A percentile compares a stretch with the other conserved stretches of the same genome.
phyloP scores from a whole-genome alignment of 2,888 invertebrate genomes.

The Capitulum mitella region DNA sequence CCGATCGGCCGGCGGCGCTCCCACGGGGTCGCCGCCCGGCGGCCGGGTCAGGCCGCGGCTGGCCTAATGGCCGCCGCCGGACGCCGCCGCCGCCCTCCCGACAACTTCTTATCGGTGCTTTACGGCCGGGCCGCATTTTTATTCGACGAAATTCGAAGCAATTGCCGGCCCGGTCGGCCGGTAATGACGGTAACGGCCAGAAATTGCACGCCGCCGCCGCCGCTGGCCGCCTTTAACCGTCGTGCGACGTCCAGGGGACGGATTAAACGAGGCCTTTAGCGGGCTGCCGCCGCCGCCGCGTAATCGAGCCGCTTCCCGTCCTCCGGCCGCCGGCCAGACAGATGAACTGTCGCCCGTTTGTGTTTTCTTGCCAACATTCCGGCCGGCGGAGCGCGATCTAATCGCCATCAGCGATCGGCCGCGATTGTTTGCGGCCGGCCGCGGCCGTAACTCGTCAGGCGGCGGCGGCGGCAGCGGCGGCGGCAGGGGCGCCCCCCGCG shows the following conservation, averaged over 20 bases:
- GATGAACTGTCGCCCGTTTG: neutral
- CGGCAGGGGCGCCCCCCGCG: neutral
- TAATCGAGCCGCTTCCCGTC: neutral
- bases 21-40: neutral
- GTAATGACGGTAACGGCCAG: neutral
- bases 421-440: conserved; percentile 15
- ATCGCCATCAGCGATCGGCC: neutral
- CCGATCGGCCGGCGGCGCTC: neutral
- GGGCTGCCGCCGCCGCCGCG: neutral
- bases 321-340: too few relatives aligned
- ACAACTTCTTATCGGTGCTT: neutral
- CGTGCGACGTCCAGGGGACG: neutral
- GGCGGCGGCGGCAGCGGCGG: neutral
- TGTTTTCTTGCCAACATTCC: conserved; percentile 17
- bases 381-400: neutral
- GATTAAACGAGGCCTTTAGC: neutral
- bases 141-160: neutral
- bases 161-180: neutral
- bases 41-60: neutral
- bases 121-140: neutral
- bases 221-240: neutral
- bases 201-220: neutral
- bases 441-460: neutral
- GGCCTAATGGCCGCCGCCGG: neutral
- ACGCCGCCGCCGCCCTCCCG: neutral